Evolutionary conservation across 2,888 invertebrate genomes (phyloP).

Genomic region (Graphium colonna): DNA sequence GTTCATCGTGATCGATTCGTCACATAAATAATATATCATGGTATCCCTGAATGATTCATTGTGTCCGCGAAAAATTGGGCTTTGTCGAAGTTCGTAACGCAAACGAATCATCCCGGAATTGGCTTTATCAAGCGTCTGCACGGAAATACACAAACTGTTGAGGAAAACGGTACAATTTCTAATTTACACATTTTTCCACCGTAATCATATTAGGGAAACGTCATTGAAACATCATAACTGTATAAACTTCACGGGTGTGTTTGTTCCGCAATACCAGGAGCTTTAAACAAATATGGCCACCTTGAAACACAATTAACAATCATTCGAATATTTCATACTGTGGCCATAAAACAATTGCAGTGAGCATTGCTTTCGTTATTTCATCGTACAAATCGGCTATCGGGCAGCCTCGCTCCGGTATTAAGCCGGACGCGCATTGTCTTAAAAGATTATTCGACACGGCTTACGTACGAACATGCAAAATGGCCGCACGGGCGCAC

Average conservation of each 20-base stretch:
- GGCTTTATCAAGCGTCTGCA: not conserved
- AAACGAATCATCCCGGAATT: not conserved
- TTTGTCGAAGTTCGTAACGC: not conserved
- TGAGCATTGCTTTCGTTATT: not conserved
- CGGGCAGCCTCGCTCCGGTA: not conserved
- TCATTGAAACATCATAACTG: not conserved
- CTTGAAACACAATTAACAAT: too few relatives aligned
- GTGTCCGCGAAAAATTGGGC: not conserved
- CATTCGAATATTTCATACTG: too few relatives aligned
- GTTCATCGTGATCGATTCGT: too few relatives aligned
- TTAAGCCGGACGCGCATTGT: not conserved
- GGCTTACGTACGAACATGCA: not conserved
- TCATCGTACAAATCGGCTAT: not conserved
- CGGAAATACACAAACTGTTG: slow-evolving; percentile 1
- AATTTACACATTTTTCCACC: not conserved
- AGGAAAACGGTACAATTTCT: slow-evolving; percentile 1
- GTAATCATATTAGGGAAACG: not conserved
- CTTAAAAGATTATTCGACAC: not conserved
- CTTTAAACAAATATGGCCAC: not conserved
- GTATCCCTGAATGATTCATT: not conserved
- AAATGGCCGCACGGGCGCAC: slow-evolving; percentile 34
- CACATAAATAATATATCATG: not conserved
- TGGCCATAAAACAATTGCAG: too few relatives aligned
- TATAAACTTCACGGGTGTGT: not conserved
- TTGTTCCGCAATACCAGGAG: too few relatives aligned